Base-by-base conservation (phyloP, 2,797 vertebrate species). In the Premnoplex brunnescens region DNA sequence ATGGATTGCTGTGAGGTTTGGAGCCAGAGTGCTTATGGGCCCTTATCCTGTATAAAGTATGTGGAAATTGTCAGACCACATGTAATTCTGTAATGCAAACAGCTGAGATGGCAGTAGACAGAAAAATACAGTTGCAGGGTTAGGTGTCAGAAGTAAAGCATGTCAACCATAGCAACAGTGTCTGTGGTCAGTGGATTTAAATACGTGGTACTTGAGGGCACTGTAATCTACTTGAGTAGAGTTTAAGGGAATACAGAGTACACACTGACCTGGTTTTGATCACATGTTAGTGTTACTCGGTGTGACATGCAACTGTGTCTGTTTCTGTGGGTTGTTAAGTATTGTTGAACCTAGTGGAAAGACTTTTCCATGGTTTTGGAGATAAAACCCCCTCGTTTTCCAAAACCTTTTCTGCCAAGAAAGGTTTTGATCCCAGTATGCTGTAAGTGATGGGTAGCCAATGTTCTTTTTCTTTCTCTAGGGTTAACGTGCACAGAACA, bases 401-500 rank as follows among this genome's bases (percentile, higher is more conserved):
- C 12, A 18, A 56, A 48, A 59, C 4, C 13, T 62, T 83, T 85
- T 69, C 52, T 74, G 17, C 66, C 20, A 41, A 13, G 60, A 43
- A 41, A 23, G 6, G 27, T 60, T 89, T 49, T 58, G 58, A 27
- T 79, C 16, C 36, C 20, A 10, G 14, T 39, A 1, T 46, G 21
- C 32, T 14, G 6, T 12, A 36, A 73, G 63, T 36, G 37, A 0
- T 6, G 20, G 36, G 44, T 91, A 64, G 91, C 52, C 19, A 14
- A 4, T 2, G 4, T 2, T 68, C 4, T 26, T 89, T 67, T 64
- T 76, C 4, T 91, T 59, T 95, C 39, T 89, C 27, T 71, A 99
- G 99, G 99, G 30, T 96, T 99, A 96, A 99, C 99, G 3, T 99
- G 99, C 68, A 99, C 99, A 1, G 99, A 99, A 93, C 99, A 99